Conservation (phyloP, 2,888 invertebrate genomes). For the Cheilosia impressa region DNA sequence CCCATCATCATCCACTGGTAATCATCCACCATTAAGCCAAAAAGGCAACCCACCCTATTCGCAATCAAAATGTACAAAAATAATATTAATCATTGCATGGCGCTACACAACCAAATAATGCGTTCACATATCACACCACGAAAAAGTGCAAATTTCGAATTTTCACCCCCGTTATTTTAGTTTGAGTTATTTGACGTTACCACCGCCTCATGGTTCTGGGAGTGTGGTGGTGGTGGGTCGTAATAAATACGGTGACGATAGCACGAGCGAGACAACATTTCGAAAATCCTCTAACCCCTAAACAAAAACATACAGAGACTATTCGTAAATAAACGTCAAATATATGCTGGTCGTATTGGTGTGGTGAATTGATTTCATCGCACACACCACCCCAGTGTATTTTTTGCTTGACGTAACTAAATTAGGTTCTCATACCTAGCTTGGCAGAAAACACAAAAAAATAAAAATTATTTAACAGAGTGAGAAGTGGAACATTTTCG, state of each 20-base stretch:
- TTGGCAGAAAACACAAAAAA: conserved; percentile 24
- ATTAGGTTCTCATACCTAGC: conserved; percentile 21
- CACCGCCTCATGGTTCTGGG: background rate
- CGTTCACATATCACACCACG: conserved; percentile 37
- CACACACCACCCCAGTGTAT: conserved; percentile 8
- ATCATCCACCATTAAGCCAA: conserved; percentile 69
- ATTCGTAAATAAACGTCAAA: conserved; percentile 51
- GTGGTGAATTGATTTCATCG: conserved; percentile 59
- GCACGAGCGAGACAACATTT: conserved; percentile 35
- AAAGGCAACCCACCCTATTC: conserved; percentile 60
- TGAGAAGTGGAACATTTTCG: background rate
- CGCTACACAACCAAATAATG: conserved; percentile 43
- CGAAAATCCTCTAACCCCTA: conserved; percentile 52
- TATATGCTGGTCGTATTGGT: conserved; percentile 28
- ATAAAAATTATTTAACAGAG: background rate
- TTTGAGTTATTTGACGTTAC: conserved; percentile 33
- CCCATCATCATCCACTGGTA: conserved; percentile 54
- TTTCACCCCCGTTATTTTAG: conserved; percentile 40
- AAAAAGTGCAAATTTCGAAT: conserved; percentile 21
- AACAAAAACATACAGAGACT: conserved; percentile 28
- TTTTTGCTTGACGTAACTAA: conserved; percentile 44
- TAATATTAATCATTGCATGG: conserved; percentile 59
- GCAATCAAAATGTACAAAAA: conserved; percentile 54
- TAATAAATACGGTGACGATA: conserved; percentile 17
- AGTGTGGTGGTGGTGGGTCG: conserved; percentile 3